These are phyloP conservation scores for Saiga tatarica DNA, from an alignment of 2,113 vertebrate species.

Conservation along the genomic window DNA sequence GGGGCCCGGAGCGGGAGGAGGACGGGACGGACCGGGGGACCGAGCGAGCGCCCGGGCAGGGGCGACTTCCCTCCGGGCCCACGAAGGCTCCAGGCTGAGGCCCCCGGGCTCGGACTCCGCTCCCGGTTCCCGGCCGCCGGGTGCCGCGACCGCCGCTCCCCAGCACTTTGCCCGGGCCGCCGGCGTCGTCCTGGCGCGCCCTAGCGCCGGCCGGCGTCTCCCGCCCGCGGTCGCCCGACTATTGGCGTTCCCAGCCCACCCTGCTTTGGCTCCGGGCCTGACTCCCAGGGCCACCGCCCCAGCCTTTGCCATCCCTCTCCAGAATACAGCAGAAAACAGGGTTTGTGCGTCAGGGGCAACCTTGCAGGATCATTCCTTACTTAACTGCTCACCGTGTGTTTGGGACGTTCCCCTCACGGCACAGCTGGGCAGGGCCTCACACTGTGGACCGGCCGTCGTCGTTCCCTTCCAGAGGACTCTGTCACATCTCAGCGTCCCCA, in stretches of 20 bases:
- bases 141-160: neutral
- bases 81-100: neutral
- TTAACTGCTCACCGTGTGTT: neutral
- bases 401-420: neutral
- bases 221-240: neutral
- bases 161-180: neutral
- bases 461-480: neutral
- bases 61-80: neutral
- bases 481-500: neutral
- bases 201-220: neutral
- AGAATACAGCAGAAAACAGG: neutral
- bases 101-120: neutral
- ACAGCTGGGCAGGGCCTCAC: neutral
- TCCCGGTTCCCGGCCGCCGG: neutral
- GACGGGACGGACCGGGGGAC: neutral
- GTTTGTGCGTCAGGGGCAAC: neutral
- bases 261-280: neutral
- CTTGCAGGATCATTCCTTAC: neutral
- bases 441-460: neutral
- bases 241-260: neutral
- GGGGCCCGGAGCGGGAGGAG: neutral
- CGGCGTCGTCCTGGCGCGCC: neutral
- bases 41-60: neutral
- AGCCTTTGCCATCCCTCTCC: neutral
- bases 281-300: conserved; percentile 43